Base-by-base conservation (phyloP, 2,113 vertebrate species). In the Argyrosomus japonicus region DNA sequence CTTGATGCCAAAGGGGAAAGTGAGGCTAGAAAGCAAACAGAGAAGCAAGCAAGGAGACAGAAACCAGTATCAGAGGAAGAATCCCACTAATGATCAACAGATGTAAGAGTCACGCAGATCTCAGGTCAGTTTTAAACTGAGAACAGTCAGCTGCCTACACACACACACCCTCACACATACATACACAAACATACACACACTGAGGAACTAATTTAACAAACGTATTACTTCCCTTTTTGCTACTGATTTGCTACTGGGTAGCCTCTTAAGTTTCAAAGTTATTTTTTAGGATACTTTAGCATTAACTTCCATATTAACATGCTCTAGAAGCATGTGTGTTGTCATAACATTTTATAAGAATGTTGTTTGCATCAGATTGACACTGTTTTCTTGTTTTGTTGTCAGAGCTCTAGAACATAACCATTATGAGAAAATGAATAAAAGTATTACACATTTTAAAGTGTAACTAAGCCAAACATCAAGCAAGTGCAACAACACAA, bases 81-180 rank as follows among this genome's bases (percentile, higher is more conserved):
- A 92, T 86, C 88, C 81, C 69, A 69, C 81, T 89, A 89, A 92
- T 89, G 83, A 72, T 23, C 27, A 87, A 77, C 91, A 92, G 83
- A 87, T 90, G 90, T 61, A 60, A 62, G 58, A 83, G 63, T 43
- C 81, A 75, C 74, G 54, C 63, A 68, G 45, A 7, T 23, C 76
- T 62, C 29, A 36, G 54, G 50, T 75, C 62, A 74, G 45, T 79
- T 60, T 61, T 21, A 61, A 23, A 53, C 69, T 36, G 23, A 56
- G 9, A 50, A 32, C 21, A 57, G 21, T 69, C 63, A 63, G 40
- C 53, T 53, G 48, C 36, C 40, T 23, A 64, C 27, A 27, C 21
- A 70, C 79, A 67, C 50, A n/a, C 7, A 53, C 40, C 57, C 58
- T 40, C n/a, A 54, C 21, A 76, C 21, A 65, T 23, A 50, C 12